A percentile compares a stretch with the other conserved stretches of the same genome.
Evolutionary conservation across 2,888 invertebrate species (phyloP).

Genomic region (Scaptomyza reducta): DNA sequence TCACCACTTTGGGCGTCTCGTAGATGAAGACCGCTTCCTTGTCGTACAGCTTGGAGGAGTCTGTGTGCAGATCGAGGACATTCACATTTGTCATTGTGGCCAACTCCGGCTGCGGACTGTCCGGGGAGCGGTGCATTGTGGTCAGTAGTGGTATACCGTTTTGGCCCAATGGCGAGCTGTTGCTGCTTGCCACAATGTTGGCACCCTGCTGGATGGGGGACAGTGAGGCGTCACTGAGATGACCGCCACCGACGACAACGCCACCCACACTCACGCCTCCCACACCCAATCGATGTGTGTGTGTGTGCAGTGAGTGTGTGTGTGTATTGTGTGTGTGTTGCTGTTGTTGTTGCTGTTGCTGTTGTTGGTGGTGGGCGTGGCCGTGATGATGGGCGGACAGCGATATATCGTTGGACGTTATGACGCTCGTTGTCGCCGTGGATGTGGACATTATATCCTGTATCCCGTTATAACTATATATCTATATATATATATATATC

Average conservation of each 20-base stretch:
- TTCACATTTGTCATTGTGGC: conserved; percentile 95
- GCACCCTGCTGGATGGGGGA: conserved; percentile 72
- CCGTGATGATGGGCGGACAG: conserved; percentile 67
- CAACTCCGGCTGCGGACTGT: conserved; percentile 90
- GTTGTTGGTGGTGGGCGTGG: conserved; percentile 49
- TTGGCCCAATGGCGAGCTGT: conserved; percentile 73
- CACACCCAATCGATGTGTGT: conserved; percentile 55
- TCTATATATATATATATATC: not conserved
- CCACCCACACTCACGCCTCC: conserved; percentile 64
- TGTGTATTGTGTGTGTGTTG: conserved; percentile 43
- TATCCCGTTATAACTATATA: not conserved
- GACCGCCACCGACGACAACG: conserved; percentile 55
- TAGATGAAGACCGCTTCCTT: conserved; percentile 84
- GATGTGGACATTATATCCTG: conserved; percentile 79
- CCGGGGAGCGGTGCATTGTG: conserved; percentile 85
- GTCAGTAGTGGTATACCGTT: conserved; percentile 82
- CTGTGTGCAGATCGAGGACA: conserved; percentile 88
- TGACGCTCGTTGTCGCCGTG: conserved; percentile 81
- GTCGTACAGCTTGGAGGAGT: conserved; percentile 83
- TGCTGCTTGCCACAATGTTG: conserved; percentile 72
- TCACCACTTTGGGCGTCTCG: conserved; percentile 82
- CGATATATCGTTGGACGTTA: conserved; percentile 81
- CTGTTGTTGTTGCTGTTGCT: not conserved
- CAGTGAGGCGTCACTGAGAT: conserved; percentile 69
- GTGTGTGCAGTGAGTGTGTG: conserved; percentile 48